These are phyloP conservation scores for Eupithecia dodoneata DNA, from an alignment of 2,888 invertebrate genomes.

Conservation along the genomic window DNA sequence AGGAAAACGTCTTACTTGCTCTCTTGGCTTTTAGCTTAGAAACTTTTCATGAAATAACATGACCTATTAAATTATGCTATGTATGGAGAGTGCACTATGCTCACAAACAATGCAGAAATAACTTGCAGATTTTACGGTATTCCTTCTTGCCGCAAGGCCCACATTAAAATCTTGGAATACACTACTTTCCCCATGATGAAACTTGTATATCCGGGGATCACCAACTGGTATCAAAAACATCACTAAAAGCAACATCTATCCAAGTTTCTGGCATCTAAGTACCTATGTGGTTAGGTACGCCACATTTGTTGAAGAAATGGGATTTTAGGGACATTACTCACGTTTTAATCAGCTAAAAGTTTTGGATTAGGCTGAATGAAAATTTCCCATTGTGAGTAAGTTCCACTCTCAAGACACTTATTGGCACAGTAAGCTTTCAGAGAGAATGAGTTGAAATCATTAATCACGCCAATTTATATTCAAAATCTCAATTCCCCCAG, in stretches of 20 bases:
- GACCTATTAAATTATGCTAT: slow-evolving; percentile 13
- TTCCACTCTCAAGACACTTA: slow-evolving; percentile 46
- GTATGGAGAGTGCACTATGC: slow-evolving; percentile 38
- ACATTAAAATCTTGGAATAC: background rate
- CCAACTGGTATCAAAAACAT: background rate
- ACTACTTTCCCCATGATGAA: background rate
- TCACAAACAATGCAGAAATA: slow-evolving; percentile 34
- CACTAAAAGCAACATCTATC: background rate
- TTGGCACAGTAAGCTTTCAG: slow-evolving; percentile 47
- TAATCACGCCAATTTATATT: slow-evolving; percentile 54
- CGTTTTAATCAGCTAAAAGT: slow-evolving; percentile 48
- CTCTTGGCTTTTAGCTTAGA: slow-evolving; percentile 47
- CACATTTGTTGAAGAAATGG: slow-evolving; percentile 5
- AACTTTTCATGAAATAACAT: slow-evolving; percentile 49
- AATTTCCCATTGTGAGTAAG: slow-evolving; percentile 40
- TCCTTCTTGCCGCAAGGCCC: slow-evolving; percentile 12
- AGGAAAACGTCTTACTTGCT: slow-evolving; percentile 61
- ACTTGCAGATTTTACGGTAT: slow-evolving; percentile 17
- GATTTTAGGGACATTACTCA: slow-evolving; percentile 33
- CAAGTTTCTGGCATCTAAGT: background rate
- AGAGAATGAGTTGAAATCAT: slow-evolving; percentile 49
- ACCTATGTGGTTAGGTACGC: slow-evolving; percentile 1
- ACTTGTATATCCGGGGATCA: background rate
- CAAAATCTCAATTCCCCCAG: slow-evolving; percentile 46
- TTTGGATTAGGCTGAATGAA: slow-evolving; percentile 42